phyloP scores from a whole-genome alignment of 1,140 invertebrate species.

The Sipha flava region DNA sequence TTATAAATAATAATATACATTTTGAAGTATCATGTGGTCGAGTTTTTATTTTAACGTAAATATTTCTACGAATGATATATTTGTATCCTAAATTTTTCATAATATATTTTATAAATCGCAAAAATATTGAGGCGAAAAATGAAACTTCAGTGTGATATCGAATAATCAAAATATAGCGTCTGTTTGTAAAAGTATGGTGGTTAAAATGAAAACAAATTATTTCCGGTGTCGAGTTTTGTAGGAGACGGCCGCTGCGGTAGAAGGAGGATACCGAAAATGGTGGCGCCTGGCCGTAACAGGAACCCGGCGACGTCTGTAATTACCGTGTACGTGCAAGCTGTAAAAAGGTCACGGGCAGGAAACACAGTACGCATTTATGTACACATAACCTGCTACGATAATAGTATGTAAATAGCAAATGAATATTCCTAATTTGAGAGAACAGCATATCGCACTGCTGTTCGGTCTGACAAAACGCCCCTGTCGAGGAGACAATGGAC shows the following conservation, averaged over 20 bases:
- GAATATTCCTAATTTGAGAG: neutral
- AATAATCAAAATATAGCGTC: too few species aligned
- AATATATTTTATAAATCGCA: too few species aligned
- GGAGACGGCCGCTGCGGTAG: too few species aligned
- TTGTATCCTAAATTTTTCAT: too few species aligned
- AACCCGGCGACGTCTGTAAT: neutral
- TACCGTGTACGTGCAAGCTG: neutral
- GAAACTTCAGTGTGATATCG: too few species aligned
- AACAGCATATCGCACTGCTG: neutral
- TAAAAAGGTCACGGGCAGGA: conserved; percentile 8
- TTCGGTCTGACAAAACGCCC: neutral
- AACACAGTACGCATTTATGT: neutral
- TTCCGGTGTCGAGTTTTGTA: conserved; percentile 6
- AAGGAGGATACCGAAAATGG: neutral
- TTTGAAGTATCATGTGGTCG: too few species aligned
- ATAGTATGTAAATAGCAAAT: conserved; percentile 2
- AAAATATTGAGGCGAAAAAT: too few species aligned
- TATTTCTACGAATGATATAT: too few species aligned
- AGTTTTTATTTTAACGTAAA: too few species aligned
- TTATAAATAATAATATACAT: too few species aligned
- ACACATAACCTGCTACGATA: neutral
- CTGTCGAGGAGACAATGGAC: neutral
- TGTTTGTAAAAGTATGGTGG: too few species aligned
- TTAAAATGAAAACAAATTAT: neutral
- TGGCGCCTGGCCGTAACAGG: neutral